Percentiles rank a stretch among this genome's conserved stretches.
Evolutionary conservation across 2,888 invertebrate species (phyloP).

Genomic region (Therioaphis trifolii): DNA sequence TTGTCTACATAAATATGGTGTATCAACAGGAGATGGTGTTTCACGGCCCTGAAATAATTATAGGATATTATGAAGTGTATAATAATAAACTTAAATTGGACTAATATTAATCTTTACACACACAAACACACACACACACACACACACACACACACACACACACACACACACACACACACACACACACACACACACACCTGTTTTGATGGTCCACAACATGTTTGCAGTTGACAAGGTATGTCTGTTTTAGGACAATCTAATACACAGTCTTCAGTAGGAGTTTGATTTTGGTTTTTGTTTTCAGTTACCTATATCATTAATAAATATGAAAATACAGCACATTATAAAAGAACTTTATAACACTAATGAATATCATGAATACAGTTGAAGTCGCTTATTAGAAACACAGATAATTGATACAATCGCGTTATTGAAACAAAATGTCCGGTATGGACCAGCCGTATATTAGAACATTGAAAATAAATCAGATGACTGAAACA

Average conservation of each 20-base stretch:
- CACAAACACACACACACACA: slow-evolving; percentile 69
- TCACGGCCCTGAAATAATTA: slow-evolving; percentile 70
- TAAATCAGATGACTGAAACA: no score
- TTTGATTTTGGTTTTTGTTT: slow-evolving; percentile 70
- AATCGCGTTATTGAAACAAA: no score
- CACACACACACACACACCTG: slow-evolving; percentile 72
- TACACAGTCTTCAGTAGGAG: slow-evolving; percentile 77
- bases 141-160: slow-evolving; percentile 69
- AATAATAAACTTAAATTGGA: no score
- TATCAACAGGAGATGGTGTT: slow-evolving; percentile 81
- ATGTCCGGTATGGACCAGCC: no score
- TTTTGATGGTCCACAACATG: slow-evolving; percentile 87
- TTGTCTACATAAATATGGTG: slow-evolving; percentile 85
- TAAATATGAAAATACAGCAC: slow-evolving; percentile 1
- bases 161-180: slow-evolving; percentile 69
- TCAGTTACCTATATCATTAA: slow-evolving; percentile 69
- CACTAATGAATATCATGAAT: neutral
- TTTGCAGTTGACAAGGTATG: slow-evolving; percentile 84
- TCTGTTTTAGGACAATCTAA: slow-evolving; percentile 89
- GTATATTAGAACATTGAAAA: no score
- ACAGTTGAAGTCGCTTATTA: no score
- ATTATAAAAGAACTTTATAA: neutral
- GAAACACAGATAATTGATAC: no score
- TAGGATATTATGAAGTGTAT: neutral
- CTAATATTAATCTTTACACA: no score